phyloP scores from a whole-genome alignment of 2,113 vertebrate species.

The Lamprologus callipterus region DNA sequence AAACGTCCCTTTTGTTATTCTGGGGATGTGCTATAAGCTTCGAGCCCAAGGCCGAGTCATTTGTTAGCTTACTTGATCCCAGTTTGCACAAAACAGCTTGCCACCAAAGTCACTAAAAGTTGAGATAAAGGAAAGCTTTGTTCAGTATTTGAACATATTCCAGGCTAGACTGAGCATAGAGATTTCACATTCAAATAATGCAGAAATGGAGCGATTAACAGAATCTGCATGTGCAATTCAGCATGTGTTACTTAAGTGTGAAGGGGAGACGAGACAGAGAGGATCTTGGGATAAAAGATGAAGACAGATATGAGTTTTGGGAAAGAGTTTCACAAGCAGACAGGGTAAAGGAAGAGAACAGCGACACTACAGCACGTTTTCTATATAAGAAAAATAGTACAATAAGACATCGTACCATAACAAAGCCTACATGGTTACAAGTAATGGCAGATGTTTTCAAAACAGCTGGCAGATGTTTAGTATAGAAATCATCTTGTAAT shows the following conservation, averaged over 20 bases:
- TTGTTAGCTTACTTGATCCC: background rate
- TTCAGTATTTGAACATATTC: background rate
- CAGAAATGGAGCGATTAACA: background rate
- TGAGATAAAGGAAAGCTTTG: background rate
- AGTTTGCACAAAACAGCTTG: background rate
- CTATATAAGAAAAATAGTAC: background rate
- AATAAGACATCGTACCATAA: background rate
- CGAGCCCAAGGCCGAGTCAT: background rate
- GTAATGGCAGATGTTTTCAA: background rate
- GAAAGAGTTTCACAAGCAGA: background rate
- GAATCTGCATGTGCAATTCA: background rate
- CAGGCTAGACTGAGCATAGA: background rate
- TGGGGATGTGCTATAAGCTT: background rate
- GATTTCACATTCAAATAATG: background rate
- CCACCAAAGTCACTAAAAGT: background rate
- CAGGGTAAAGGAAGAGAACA: background rate
- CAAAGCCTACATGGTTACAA: background rate
- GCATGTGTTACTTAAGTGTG: background rate
- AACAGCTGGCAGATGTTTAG: constrained; percentile 11
- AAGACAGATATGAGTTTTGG: background rate
- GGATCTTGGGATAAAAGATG: background rate
- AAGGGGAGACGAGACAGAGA: background rate
- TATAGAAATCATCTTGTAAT: background rate
- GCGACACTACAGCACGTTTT: background rate
- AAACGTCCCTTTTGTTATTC: constrained; percentile 3